Base-by-base conservation (phyloP, 1,140 invertebrate species). In the Phenacoccus solenopsis region DNA sequence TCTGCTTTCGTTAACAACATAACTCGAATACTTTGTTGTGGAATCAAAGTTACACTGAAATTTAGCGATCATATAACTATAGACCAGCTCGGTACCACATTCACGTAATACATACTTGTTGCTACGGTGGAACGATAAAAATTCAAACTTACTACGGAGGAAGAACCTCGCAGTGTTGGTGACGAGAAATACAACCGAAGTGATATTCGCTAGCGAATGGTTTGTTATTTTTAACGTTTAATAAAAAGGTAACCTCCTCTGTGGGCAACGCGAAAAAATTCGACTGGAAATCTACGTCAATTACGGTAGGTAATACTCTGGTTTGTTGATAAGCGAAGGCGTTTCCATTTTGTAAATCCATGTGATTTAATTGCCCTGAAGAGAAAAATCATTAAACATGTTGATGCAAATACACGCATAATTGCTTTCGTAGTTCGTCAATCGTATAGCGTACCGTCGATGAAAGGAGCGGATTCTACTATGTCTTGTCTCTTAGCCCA, bases 1-100 rank as follows among this genome's bases (percentile, higher is more conserved):
- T 56, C 64, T 38, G 69, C 72, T 70, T 69, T 32, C 1, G 73
- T 25, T 16, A 69, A 13, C 35, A 71, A 67, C 22, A 35, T 69
- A n/a, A 73, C 68, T 21, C 61, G 67, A 30, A 64, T 25, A 10
- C 59, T 24, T 64, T 64, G 59, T 3, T 20, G 20, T 5, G 59
- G 59, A 3, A 64, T 24, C 22, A 64, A 24, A 16, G 13, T 4
- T 13, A 16, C 59, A 3, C 59, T 64, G 22, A 3, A 38, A 38
- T 10, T 38, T 38, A n/a, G n/a, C n/a, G n/a, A n/a, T n/a, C n/a
- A n/a, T n/a, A n/a, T n/a, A n/a, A n/a, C n/a, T n/a, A n/a, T n/a
- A n/a, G n/a, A n/a, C n/a, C n/a, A n/a, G n/a, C n/a, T n/a, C n/a
- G n/a, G n/a, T n/a, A n/a, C n/a, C n/a, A n/a, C n/a, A n/a, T n/a